A percentile compares a stretch with the other conserved stretches of the same genome.
Evolutionary conservation across 2,888 invertebrate genomes (phyloP).

Genomic region (Oligia fasciuncula): DNA sequence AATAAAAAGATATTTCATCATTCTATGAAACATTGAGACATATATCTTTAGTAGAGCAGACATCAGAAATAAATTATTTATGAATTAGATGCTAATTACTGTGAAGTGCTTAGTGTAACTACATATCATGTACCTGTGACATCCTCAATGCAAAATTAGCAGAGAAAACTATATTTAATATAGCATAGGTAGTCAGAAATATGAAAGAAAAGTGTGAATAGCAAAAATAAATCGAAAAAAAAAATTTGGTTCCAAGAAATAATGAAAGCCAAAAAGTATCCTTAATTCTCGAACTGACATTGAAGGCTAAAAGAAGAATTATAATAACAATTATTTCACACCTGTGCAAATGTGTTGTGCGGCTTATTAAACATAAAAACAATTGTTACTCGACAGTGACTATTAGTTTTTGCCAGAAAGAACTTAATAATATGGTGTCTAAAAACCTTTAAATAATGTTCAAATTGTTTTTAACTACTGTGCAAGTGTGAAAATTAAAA

Average conservation of each 20-base stretch:
- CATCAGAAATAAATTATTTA: not conserved
- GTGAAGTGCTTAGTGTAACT: not conserved
- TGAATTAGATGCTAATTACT: constrained; percentile 12
- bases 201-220: not conserved
- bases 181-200: not conserved
- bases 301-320: not conserved
- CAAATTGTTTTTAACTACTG: constrained; percentile 37
- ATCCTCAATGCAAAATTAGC: constrained; percentile 3
- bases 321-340: constrained; percentile 25
- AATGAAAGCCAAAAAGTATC: not conserved
- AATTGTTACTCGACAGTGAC: not conserved
- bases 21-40: not conserved
- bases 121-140: not conserved
- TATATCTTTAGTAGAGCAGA: not conserved
- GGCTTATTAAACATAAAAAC: constrained; percentile 18
- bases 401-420: not conserved
- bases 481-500: constrained; percentile 58
- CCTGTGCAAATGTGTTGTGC: constrained; percentile 55
- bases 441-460: not conserved
- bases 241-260: not conserved
- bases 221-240: not conserved
- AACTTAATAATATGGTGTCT: not conserved
- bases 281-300: not conserved
- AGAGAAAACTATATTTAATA: not conserved
- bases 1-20: not conserved